These are phyloP conservation scores for Metacarcinus magister DNA, from an alignment of 2,888 invertebrate species.

Conservation along the genomic window DNA sequence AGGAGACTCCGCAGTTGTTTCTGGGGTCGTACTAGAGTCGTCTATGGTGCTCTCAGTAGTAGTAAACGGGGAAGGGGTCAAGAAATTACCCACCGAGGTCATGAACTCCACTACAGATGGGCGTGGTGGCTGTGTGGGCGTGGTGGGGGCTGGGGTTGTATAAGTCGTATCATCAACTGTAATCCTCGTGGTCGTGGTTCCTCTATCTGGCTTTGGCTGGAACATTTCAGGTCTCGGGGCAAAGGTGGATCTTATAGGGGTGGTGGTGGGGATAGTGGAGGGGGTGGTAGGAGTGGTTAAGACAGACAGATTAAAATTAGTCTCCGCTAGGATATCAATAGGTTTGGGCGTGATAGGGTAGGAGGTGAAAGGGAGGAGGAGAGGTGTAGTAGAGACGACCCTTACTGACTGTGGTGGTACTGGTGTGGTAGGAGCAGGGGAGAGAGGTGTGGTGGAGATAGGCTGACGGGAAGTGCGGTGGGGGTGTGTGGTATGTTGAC, in stretches of 20 bases:
- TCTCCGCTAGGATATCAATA: slow-evolving; percentile 59
- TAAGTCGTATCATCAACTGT: background rate
- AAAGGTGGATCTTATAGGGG: slow-evolving; percentile 23
- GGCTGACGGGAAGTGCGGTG: background rate
- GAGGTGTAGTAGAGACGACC: background rate
- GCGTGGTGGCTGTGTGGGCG: background rate
- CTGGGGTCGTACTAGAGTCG: slow-evolving; percentile 16
- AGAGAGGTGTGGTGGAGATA: background rate
- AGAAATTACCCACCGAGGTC: background rate
- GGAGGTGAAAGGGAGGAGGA: background rate
- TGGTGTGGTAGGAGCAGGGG: background rate
- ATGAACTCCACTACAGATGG: background rate
- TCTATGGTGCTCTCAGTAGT: background rate
- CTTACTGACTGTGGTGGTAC: background rate
- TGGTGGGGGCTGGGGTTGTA: background rate
- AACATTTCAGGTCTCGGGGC: slow-evolving; percentile 68
- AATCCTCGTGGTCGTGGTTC: background rate
- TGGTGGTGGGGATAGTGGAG: background rate
- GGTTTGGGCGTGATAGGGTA: background rate
- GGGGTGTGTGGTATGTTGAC: background rate
- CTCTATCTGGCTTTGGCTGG: background rate
- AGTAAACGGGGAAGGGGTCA: background rate
- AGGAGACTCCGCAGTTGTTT: slow-evolving; percentile 16
- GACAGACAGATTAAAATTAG: slow-evolving; percentile 64
- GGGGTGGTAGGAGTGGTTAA: background rate